Evolutionary conservation across 2,113 vertebrate species (phyloP), one percentile per base, ranked within the genome.

Genomic region (Amblyopsis rosae): DNA sequence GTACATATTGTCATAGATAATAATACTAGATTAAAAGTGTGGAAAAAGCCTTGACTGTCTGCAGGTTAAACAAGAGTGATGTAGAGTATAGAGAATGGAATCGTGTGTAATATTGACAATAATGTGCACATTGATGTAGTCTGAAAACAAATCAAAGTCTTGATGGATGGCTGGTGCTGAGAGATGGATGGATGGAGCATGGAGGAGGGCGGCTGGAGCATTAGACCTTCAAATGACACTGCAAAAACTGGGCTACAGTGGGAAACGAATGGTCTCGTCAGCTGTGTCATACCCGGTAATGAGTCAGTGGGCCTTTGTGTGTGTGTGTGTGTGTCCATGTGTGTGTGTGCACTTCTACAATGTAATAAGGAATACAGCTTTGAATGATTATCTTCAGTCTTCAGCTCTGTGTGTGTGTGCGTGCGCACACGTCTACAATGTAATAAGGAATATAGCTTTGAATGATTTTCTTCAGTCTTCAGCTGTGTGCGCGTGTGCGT

Each of bases 181-280:
- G 64, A 12, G 45, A 9, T 19, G 46, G 41, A 19, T 6, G 49
- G 66, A 19, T 32, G 47, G 17, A 47, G 54, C 41, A 26, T 54
- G 9, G 41, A n/a, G 41, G 57, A 51, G 63, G 49, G 13, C 8
- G 32, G 9, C 26, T 10, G 64, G 70, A 65, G 35, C 46, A 51
- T 19, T 41, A 66, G 82, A 82, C 80, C 80, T 85, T 89, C 67
- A 79, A 57, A 74, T 79, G 84, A 88, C 83, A 75, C 78, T 62
- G 66, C 74, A 78, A 63, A 72, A 79, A 76, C 59, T 70, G 60
- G 46, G 46, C 53, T 70, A 47, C 65, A 19, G 11, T 12, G 11
- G 33, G 13, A 58, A 9, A 47, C 17, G 19, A 46, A 15, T 16
- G 51, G 32, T 26, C 33, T 6, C 11, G 3, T 1, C 64, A 62